These are phyloP conservation scores for Lepidocyrtoides sp. DNA, from an alignment of 2,888 invertebrate genomes.

Conservation along the genomic window DNA sequence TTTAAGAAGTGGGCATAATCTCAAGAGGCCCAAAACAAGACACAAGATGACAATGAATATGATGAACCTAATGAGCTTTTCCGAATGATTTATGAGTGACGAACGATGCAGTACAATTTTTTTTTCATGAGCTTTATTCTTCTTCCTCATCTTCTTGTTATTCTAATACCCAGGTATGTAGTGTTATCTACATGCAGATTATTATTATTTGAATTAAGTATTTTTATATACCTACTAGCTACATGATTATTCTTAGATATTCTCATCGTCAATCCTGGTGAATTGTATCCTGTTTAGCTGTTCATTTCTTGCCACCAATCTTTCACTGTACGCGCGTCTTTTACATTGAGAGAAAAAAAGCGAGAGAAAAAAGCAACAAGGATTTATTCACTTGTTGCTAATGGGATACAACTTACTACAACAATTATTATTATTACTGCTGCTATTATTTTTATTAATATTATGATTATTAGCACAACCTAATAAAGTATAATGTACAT, in stretches of 20 bases:
- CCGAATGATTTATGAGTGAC: slow-evolving; percentile 79
- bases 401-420: slow-evolving; percentile 52
- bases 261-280: neutral
- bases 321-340: neutral
- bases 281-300: slow-evolving; percentile 37
- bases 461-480: slow-evolving; percentile 43
- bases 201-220: too few relatives aligned
- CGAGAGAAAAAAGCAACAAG: neutral
- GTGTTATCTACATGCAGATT: too few relatives aligned
- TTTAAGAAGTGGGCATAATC: slow-evolving; percentile 70
- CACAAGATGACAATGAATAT: slow-evolving; percentile 80
- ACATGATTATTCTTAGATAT: neutral
- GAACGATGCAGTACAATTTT: slow-evolving; percentile 53
- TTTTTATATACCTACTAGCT: too few relatives aligned
- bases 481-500: slow-evolving; percentile 9
- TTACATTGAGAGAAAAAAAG: slow-evolving; percentile 6
- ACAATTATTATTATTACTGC: too few relatives aligned
- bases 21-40: slow-evolving; percentile 79
- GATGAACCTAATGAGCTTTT: slow-evolving; percentile 81
- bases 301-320: neutral
- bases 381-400: slow-evolving; percentile 43
- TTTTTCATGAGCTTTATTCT: too few relatives aligned
- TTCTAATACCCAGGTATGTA: too few relatives aligned
- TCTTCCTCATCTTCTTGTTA: neutral
- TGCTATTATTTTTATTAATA: slow-evolving; percentile 30